These are phyloP conservation scores for Acanthiza pusilla DNA, from an alignment of 2,797 vertebrate genomes.

Conservation along the genomic window DNA sequence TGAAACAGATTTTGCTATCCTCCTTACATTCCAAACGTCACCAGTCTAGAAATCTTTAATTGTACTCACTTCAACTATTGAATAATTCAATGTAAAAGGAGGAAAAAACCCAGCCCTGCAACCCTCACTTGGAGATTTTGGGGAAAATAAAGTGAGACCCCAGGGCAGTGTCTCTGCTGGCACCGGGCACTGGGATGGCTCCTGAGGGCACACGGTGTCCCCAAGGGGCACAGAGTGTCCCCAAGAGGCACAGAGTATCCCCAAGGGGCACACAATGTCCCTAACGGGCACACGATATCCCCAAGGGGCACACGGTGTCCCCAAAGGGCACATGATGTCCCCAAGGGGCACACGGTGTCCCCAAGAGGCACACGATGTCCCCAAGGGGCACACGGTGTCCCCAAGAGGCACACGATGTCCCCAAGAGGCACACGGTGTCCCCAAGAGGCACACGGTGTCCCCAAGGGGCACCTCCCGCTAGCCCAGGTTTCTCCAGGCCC, in stretches of 20 bases:
- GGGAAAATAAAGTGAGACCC: not conserved
- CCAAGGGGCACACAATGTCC: too few species aligned
- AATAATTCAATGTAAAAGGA: conserved; percentile 25
- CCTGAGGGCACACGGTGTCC: too few species aligned
- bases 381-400: too few species aligned
- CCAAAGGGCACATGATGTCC: too few species aligned
- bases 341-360: too few species aligned
- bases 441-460: too few species aligned
- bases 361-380: too few species aligned
- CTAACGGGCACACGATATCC: too few species aligned
- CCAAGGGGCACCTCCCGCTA: not conserved
- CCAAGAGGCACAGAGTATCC: too few species aligned
- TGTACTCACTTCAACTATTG: conserved; percentile 16
- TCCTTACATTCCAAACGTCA: conserved; percentile 3
- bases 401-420: too few species aligned
- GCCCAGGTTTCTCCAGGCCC: not conserved
- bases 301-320: too few species aligned
- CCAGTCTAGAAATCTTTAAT: conserved; percentile 43
- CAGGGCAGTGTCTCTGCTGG: not conserved
- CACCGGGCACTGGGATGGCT: not conserved
- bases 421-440: not conserved
- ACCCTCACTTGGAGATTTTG: not conserved
- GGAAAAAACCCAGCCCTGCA: not conserved
- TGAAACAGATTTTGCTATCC: conserved; percentile 49
- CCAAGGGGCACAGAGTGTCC: too few species aligned